Conservation (phyloP, 2,888 invertebrate species). For the Eristalinus aeneus region DNA sequence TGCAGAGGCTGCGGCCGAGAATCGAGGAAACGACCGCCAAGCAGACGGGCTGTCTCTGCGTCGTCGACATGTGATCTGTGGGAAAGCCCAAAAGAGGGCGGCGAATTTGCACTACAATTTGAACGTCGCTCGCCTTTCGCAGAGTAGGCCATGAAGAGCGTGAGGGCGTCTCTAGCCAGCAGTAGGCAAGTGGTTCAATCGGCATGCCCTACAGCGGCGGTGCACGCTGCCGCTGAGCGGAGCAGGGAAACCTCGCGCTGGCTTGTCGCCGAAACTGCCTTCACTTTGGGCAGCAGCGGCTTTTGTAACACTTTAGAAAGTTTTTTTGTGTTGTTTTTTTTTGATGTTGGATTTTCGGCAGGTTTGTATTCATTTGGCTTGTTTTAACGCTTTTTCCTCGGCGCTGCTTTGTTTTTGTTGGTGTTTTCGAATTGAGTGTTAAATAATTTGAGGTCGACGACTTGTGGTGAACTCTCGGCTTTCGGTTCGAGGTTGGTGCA, state of each 20-base stretch:
- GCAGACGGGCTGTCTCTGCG: background rate
- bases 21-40: constrained; percentile 6
- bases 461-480: constrained; percentile 65
- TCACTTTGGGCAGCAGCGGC: constrained; percentile 41
- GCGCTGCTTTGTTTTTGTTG: constrained; percentile 8
- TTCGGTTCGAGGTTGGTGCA: constrained; percentile 66
- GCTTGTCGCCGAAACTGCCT: constrained; percentile 17
- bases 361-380: constrained; percentile 28
- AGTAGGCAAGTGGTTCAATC: constrained; percentile 24
- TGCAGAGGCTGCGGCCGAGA: background rate
- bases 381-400: constrained; percentile 40
- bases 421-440: constrained; percentile 55
- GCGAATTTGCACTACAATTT: background rate
- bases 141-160: constrained; percentile 55
- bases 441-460: constrained; percentile 69
- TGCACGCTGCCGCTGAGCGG: background rate
- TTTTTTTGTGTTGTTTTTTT: constrained; percentile 16
- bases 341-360: constrained; percentile 6
- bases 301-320: constrained; percentile 68
- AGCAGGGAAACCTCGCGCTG: constrained; percentile 33
- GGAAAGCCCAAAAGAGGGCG: constrained; percentile 15
- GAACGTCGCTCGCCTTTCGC: background rate
- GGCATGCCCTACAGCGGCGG: constrained; percentile 22
- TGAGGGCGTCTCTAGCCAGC: background rate
- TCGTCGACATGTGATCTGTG: constrained; percentile 44